Base-by-base conservation (phyloP, 1,140 invertebrate species). In the Drosophila pachea region DNA sequence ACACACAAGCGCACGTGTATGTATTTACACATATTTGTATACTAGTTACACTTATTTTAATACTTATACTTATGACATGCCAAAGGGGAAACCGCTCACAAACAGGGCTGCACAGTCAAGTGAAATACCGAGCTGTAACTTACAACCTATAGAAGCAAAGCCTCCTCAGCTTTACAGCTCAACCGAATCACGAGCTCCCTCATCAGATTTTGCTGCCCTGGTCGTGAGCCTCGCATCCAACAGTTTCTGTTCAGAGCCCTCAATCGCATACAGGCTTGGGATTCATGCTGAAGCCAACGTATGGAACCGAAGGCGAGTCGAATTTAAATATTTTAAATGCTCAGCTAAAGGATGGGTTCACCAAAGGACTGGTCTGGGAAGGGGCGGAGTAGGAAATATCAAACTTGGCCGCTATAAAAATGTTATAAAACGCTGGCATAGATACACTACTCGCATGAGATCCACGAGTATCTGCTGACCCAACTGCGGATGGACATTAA, bases 301-400 rank as follows among this genome's bases (percentile, higher is more conserved):
- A n/a, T 16, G 45, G 33, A 70, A 68, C 50, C 48, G 35, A 35
- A 59, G 36, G 29, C 12, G 9, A 55, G 76, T 84, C 63, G 76
- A 86, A 86, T 84, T 84, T 84, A 77, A 86, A 86, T 84, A 86
- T 76, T 86, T 74, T 81, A 74, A 79, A 76, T 43, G 74, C 52
- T 43, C 7, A 45, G 69, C 16, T 7, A 56, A 40, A 52, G 22
- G 22, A 71, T 22, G 62, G n/a, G 29, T 43, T 9, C 29, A n/a
- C 38, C 48, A 45, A 59, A 50, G 32, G 35, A 22, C 22, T 22
- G 11, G 11, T 50, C 12, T 31, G 53, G 59, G 12, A 54, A 54
- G 36, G 52, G 58, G 38, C 53, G 36, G 52, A 54, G 38, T 56
- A 64, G 55, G 62, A 71, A 78, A 73, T 74, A 55, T 64, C 56